A percentile compares a stretch with the other conserved stretches of the same genome.
Conservation (phyloP, 2,113 vertebrate species). For the Amblyornis subalaris region DNA sequence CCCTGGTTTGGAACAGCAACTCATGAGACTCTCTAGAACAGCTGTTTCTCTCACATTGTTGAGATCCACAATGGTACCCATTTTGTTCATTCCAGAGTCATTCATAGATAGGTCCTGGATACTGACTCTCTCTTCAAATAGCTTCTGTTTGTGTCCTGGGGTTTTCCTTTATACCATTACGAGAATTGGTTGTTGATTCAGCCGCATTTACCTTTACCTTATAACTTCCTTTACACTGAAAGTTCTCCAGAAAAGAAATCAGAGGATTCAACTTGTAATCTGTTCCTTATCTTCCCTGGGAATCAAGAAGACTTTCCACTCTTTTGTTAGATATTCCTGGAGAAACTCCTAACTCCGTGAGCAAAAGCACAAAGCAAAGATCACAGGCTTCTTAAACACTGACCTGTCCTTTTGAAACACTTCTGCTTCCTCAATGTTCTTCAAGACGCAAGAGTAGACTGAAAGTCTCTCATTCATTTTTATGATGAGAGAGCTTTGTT, state of each 20-base stretch:
- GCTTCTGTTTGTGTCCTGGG: neutral
- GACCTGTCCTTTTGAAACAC: neutral
- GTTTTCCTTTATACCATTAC: neutral
- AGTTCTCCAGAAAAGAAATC: neutral
- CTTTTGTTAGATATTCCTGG: neutral
- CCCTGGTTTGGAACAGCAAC: neutral
- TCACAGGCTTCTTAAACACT: neutral
- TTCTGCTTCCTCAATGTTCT: neutral
- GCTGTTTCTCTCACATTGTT: fast-evolving
- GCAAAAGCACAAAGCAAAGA: neutral
- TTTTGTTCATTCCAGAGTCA: neutral
- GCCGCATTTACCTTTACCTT: neutral
- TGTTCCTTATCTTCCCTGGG: neutral
- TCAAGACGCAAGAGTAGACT: neutral
- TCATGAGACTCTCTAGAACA: neutral
- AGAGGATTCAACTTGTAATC: neutral
- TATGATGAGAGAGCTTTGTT: neutral
- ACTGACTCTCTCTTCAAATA: neutral
- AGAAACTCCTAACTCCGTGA: neutral
- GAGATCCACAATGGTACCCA: neutral
- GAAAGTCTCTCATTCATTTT: neutral
- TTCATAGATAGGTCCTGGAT: neutral
- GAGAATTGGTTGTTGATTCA: neutral
- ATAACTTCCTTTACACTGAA: neutral
- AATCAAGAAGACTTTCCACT: neutral